These are phyloP conservation scores for Anomalospiza imberbis DNA, from an alignment of 2,797 vertebrate species.

Conservation along the genomic window DNA sequence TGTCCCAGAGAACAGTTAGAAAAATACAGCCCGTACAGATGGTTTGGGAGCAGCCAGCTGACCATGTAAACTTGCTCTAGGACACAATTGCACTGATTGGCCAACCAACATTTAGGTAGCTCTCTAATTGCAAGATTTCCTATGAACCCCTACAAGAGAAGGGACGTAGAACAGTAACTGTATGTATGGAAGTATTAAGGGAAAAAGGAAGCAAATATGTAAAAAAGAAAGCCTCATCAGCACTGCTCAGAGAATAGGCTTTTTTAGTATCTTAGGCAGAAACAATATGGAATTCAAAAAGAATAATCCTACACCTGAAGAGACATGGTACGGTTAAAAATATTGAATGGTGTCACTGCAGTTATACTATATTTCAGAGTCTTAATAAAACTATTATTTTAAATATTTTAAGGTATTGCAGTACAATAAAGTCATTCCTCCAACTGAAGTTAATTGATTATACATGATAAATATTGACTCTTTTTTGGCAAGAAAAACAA, in stretches of 20 bases:
- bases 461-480: not conserved
- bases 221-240: not conserved
- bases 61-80: rapidly evolving
- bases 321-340: not conserved
- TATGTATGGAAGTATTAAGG: not conserved
- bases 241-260: not conserved
- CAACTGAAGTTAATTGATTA: not conserved
- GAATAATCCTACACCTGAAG: not conserved
- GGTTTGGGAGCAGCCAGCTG: not conserved
- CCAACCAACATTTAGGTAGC: not conserved
- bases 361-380: not conserved
- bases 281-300: not conserved
- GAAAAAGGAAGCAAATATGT: not conserved
- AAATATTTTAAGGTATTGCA: not conserved
- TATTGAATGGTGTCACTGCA: not conserved
- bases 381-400: not conserved
- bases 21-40: rapidly evolving
- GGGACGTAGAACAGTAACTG: not conserved
- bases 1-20: not conserved
- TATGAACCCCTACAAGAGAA: not conserved
- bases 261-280: not conserved
- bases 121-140: not conserved
- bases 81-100: not conserved
- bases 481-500: not conserved
- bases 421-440: not conserved